A percentile compares a stretch with the other conserved stretches of the same genome.
phyloP scores from a whole-genome alignment of 2,888 invertebrate species.

The Parochlus steinenii region DNA sequence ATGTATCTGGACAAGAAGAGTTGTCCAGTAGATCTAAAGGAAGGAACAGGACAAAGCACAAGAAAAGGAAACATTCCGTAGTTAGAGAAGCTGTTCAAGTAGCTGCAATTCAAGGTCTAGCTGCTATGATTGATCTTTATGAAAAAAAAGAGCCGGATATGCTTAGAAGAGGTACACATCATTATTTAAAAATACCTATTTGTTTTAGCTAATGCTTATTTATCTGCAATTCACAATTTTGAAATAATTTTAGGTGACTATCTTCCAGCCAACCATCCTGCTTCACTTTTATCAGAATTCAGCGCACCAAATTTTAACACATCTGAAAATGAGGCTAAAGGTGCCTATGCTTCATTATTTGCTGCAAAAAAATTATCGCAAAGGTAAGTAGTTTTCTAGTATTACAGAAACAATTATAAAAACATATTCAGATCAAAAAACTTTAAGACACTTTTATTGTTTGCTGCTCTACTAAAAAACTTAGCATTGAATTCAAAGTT shows the following conservation, averaged over 20 bases:
- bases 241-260: constrained; percentile 21
- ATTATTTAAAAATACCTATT: background rate
- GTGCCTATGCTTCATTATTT: constrained; percentile 27
- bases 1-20: no score
- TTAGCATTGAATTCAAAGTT: no score
- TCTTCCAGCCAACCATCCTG: constrained; percentile 27
- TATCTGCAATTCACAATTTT: background rate
- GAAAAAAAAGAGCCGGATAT: constrained; percentile 27
- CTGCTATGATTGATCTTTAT: constrained; percentile 27
- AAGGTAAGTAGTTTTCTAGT: constrained; percentile 28
- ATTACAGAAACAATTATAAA: constrained; percentile 1
- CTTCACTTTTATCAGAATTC: constrained; percentile 26
- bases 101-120: constrained; percentile 27
- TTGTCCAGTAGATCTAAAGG: no score
- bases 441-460: no score
- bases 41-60: constrained; percentile 1
- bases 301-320: constrained; percentile 22
- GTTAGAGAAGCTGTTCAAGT: constrained; percentile 26
- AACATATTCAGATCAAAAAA: background rate
- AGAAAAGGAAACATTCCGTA: constrained; percentile 14
- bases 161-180: constrained; percentile 22
- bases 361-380: constrained; percentile 29
- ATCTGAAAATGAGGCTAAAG: constrained; percentile 23
- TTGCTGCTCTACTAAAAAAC: no score
- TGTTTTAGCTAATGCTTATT: background rate